Percentiles rank a stretch among this genome's conserved stretches.
Evolutionary conservation across 2,113 vertebrate genomes (phyloP).

Genomic region (Nettapus auritus): DNA sequence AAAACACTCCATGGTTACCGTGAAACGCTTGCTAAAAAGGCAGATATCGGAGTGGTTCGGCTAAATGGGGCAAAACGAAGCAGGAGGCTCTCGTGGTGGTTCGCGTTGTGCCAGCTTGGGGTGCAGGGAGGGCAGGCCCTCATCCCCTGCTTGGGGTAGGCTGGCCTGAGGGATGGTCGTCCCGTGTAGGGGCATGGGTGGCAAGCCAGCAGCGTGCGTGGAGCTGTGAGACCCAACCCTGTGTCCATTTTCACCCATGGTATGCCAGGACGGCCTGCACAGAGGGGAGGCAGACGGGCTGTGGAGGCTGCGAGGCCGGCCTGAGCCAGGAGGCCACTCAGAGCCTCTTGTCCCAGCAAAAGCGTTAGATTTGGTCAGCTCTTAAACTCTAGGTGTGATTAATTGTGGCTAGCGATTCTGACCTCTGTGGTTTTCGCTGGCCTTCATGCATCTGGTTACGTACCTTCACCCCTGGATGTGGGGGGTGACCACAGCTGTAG

Average conservation of each 20-base stretch:
- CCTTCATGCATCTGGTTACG: not conserved
- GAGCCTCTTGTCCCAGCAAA: not conserved
- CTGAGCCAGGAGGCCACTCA: not conserved
- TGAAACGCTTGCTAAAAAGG: not conserved
- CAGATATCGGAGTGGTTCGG: not conserved
- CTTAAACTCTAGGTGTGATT: not conserved
- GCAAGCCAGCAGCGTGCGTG: not conserved
- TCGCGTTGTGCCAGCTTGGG: not conserved
- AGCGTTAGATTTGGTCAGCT: not conserved
- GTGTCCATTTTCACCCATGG: not conserved
- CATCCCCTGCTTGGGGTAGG: not conserved
- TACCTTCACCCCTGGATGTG: not conserved
- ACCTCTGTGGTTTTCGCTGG: not conserved
- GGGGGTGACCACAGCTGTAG: not conserved
- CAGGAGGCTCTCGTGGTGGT: not conserved
- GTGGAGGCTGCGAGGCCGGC: not conserved
- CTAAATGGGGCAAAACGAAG: not conserved
- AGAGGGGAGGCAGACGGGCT: not conserved
- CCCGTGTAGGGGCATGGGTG: not conserved
- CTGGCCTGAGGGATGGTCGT: rapidly evolving
- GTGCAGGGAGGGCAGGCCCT: rapidly evolving
- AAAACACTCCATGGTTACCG: rapidly evolving
- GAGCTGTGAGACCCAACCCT: conserved; percentile 6
- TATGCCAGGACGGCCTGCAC: not conserved
- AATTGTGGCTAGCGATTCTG: not conserved